Evolutionary conservation across 2,888 invertebrate genomes (phyloP).

Genomic region (Cantharis nigra): DNA sequence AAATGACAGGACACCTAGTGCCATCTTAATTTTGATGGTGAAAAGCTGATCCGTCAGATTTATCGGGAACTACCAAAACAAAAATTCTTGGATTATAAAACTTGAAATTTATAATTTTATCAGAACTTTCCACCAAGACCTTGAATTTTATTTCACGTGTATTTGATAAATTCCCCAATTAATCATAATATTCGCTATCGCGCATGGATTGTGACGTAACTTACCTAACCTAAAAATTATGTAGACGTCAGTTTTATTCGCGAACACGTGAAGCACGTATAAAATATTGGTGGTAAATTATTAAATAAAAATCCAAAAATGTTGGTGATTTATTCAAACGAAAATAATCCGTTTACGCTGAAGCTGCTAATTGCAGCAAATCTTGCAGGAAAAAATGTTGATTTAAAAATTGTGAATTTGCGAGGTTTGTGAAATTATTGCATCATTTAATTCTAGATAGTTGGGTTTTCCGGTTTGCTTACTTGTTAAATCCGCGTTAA

Average conservation of each 20-base stretch:
- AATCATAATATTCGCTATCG: background rate
- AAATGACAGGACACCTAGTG: background rate
- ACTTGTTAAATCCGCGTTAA: too few relatives aligned
- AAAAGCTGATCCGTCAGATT: background rate
- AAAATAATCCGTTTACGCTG: conserved; percentile 76
- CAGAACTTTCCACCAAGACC: background rate
- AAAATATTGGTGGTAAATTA: background rate
- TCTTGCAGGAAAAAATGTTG: conserved; percentile 63
- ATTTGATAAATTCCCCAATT: background rate
- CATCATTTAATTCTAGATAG: background rate
- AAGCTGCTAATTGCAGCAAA: conserved; percentile 75
- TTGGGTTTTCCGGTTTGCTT: background rate
- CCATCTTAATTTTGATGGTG: background rate
- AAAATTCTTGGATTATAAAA: too few relatives aligned
- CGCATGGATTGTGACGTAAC: background rate
- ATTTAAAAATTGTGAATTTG: conserved; percentile 63
- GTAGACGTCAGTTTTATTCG: background rate
- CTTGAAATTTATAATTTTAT: background rate
- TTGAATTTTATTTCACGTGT: background rate
- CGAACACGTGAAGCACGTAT: background rate
- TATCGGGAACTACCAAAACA: background rate
- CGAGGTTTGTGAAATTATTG: conserved; percentile 58
- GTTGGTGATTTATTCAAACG: conserved; percentile 77
- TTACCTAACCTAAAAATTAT: background rate
- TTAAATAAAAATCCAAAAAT: conserved; percentile 47